These are phyloP conservation scores for Tringa solitaria DNA, from an alignment of 2,113 vertebrate genomes.

Conservation along the genomic window DNA sequence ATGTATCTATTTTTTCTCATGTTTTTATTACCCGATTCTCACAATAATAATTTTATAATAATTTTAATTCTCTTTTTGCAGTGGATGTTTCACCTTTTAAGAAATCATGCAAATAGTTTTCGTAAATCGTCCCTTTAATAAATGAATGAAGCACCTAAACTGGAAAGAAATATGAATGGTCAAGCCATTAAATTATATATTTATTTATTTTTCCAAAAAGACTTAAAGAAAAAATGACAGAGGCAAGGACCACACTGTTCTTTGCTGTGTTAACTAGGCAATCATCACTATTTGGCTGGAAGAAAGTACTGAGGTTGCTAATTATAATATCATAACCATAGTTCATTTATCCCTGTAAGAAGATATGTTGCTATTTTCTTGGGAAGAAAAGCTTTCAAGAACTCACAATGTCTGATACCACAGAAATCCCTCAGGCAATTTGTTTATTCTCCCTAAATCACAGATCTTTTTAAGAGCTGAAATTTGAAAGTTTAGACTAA, in stretches of 20 bases:
- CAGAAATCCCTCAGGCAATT: neutral
- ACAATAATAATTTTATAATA: neutral
- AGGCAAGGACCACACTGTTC: constrained; percentile 1
- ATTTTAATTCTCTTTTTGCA: neutral
- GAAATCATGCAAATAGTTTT: neutral
- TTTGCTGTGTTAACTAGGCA: neutral
- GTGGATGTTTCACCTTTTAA: neutral
- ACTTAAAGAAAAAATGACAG: neutral
- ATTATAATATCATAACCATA: neutral
- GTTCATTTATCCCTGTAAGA: neutral
- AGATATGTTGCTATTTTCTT: neutral
- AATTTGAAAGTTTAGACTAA: neutral
- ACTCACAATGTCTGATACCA: neutral
- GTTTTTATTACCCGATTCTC: neutral
- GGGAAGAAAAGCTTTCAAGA: neutral
- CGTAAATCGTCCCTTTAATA: neutral
- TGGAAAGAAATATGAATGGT: neutral
- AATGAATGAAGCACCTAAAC: neutral
- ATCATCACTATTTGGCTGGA: neutral
- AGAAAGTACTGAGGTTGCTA: neutral
- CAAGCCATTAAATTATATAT: neutral
- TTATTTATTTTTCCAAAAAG: neutral
- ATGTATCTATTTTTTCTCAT: neutral
- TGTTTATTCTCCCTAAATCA: neutral
- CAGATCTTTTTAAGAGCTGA: neutral